These are phyloP conservation scores for Galleria mellonella DNA, from an alignment of 1,140 invertebrate species.

Conservation along the genomic window DNA sequence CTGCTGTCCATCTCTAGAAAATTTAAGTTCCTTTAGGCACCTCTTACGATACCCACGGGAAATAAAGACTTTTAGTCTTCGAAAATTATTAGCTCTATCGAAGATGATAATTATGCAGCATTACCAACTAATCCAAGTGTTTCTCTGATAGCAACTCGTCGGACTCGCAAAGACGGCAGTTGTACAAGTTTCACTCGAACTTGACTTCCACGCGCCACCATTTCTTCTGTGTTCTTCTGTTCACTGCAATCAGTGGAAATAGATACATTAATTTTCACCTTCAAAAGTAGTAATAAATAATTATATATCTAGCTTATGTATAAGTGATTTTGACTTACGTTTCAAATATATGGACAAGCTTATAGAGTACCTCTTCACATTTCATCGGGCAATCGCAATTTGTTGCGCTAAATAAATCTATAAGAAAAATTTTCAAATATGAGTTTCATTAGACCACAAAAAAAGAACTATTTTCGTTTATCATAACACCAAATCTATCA, in stretches of 20 bases:
- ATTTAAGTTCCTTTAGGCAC: no score
- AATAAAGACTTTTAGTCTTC: no score
- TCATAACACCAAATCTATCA: no score
- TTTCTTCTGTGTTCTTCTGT: slow-evolving; percentile 7
- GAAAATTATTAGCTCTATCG: no score
- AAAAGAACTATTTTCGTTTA: no score
- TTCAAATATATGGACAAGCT: slow-evolving; percentile 28
- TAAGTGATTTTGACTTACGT: slow-evolving; percentile 24
- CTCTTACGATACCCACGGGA: no score
- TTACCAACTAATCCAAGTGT: slow-evolving; percentile 74
- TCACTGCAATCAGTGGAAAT: no score
- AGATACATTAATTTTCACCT: no score
- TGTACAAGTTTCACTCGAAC: slow-evolving; percentile 24
- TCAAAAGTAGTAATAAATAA: no score
- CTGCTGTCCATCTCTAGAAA: no score
- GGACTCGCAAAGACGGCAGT: slow-evolving; percentile 65
- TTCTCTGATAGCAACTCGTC: slow-evolving; percentile 71
- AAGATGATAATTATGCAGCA: slow-evolving; percentile 4
- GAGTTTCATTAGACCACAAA: no score
- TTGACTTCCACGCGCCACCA: slow-evolving; percentile 22
- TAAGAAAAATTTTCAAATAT: slow-evolving; percentile 8
- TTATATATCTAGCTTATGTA: no score
- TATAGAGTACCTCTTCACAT: slow-evolving; percentile 47
- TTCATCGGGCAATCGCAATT: slow-evolving; percentile 40
- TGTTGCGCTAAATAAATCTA: slow-evolving; percentile 26